Percentiles rank a stretch among this genome's conserved stretches.
Evolutionary conservation across 1,140 invertebrate species (phyloP).

Genomic region (Brachionus koreanus): DNA sequence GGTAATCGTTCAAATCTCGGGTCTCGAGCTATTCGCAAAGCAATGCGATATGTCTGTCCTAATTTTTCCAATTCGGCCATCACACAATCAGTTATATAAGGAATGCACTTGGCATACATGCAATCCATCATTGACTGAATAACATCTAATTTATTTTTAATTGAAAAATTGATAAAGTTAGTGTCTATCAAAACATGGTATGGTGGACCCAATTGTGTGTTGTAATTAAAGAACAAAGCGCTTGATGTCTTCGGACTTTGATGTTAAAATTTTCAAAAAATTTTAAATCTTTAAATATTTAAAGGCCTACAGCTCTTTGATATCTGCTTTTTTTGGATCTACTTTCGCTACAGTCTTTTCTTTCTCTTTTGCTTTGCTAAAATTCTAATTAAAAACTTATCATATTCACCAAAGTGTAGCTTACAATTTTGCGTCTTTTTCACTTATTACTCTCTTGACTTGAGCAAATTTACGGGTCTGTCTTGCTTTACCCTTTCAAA

Average conservation of each 20-base stretch:
- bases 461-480: conserved; percentile 47
- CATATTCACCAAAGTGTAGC: not conserved
- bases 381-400: not conserved
- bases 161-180: conserved; percentile 98
- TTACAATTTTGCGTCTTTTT: conserved; percentile 16
- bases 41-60: conserved; percentile 88
- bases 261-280: not conserved
- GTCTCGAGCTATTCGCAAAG: conserved; percentile 83
- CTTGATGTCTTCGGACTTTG: conserved; percentile 74
- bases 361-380: conserved; percentile 15
- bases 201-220: conserved; percentile 95
- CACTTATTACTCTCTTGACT: conserved; percentile 42
- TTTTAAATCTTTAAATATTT: not conserved
- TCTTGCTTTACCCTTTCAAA: conserved; percentile 15
- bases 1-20: conserved; percentile 83
- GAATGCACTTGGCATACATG: conserved; percentile 96
- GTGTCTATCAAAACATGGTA: conserved; percentile 95
- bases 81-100: conserved; percentile 97
- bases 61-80: conserved; percentile 96
- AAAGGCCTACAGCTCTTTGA: not conserved
- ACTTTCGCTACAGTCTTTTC: not conserved
- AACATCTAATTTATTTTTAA: conserved; percentile 96
- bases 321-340: conserved; percentile 24
- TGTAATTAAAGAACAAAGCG: conserved; percentile 94
- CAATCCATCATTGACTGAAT: conserved; percentile 98